Evolutionary conservation across 92 coral and sea anemone species (phyloP).

Genomic region (Palythoa caribaeorum): DNA sequence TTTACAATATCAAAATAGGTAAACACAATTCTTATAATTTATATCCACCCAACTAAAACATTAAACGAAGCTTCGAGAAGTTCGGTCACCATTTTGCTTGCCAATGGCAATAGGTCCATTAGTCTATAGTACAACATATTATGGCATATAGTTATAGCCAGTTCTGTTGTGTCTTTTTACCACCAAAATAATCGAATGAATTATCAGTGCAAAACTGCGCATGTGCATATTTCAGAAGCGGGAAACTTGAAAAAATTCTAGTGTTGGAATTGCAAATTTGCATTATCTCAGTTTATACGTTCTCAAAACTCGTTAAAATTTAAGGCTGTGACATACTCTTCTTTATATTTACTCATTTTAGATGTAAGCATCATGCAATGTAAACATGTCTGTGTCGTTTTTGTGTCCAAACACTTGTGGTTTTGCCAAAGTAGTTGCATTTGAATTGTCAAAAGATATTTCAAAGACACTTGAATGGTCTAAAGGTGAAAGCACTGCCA

Average conservation of each 20-base stretch:
- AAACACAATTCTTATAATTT: background rate
- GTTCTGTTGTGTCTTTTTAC: background rate
- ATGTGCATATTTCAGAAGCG: background rate
- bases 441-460: background rate
- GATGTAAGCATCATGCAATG: background rate
- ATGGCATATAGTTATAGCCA: background rate
- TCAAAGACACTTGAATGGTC: background rate
- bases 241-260: background rate
- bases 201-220: background rate
- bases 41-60: background rate
- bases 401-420: background rate
- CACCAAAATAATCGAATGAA: background rate
- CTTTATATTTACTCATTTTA: background rate
- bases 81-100: background rate
- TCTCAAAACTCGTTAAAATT: too few species aligned
- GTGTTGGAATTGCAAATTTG: background rate
- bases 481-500: constrained; percentile 34
- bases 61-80: background rate
- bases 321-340: background rate
- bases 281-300: background rate
- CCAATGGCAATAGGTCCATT: background rate
- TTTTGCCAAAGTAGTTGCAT: background rate
- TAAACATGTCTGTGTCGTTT: constrained; percentile 11
- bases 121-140: background rate
- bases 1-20: background rate